Conservation (phyloP, 2,888 invertebrate genomes). For the Sarcophaga subvicina region DNA sequence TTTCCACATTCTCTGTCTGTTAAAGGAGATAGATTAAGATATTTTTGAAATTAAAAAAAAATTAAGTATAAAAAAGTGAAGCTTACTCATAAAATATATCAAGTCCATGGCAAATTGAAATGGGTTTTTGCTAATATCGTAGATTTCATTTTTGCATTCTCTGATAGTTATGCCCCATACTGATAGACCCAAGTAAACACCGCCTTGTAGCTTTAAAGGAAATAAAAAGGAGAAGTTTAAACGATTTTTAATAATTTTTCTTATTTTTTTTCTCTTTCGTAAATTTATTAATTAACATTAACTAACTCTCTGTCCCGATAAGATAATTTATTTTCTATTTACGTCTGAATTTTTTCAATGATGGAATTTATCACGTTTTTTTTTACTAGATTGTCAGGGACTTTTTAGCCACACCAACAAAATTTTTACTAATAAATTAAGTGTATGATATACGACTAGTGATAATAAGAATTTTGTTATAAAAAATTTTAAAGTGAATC, state of each 20-base stretch:
- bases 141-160: slow-evolving; percentile 72
- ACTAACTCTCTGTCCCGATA: not conserved
- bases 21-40: not conserved
- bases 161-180: slow-evolving; percentile 76
- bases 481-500: slow-evolving; percentile 24
- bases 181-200: slow-evolving; percentile 75
- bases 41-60: not conserved
- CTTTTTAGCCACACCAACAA: too few relatives aligned
- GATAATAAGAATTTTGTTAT: slow-evolving; percentile 14
- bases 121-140: slow-evolving; percentile 72
- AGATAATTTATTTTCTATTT: slow-evolving; percentile 10
- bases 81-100: slow-evolving; percentile 77
- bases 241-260: not conserved
- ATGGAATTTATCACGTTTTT: too few relatives aligned
- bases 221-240: slow-evolving; percentile 61
- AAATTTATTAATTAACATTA: not conserved
- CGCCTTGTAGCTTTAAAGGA: slow-evolving; percentile 75
- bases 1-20: slow-evolving; percentile 74
- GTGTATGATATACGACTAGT: slow-evolving; percentile 21
- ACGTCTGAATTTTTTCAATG: not conserved
- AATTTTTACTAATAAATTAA: not conserved
- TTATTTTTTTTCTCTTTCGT: not conserved
- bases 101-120: slow-evolving; percentile 77
- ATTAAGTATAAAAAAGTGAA: not conserved
- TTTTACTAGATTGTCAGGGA: too few relatives aligned